Conservation (phyloP, 2,888 invertebrate genomes). For the Acheta domesticus region DNA sequence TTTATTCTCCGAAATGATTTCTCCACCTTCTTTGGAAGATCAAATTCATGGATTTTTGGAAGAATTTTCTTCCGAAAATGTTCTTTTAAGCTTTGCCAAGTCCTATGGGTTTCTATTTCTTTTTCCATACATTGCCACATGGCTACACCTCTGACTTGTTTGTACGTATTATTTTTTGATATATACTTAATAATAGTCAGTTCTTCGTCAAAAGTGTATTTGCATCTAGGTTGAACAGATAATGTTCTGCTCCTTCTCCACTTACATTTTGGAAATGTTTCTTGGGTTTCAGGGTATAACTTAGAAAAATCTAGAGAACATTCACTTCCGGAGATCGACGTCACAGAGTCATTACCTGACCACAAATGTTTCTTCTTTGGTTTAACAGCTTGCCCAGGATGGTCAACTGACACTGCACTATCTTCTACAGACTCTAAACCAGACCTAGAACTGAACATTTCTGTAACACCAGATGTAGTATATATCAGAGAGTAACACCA, state of each 20-base stretch:
- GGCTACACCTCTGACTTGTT: neutral
- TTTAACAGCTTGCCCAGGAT: neutral
- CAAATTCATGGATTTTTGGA: neutral
- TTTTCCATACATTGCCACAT: neutral
- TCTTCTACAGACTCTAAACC: no score
- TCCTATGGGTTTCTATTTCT: neutral
- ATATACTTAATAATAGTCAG: neutral
- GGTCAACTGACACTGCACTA: no score
- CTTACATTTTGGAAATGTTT: neutral
- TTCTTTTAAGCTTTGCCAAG: neutral
- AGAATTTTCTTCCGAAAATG: neutral
- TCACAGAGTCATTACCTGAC: neutral
- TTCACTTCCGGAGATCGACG: neutral
- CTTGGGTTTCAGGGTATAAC: neutral
- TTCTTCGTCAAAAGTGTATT: neutral
- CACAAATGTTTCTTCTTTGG: neutral
- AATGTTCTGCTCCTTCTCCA: neutral
- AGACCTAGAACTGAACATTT: neutral
- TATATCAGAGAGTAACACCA: no score
- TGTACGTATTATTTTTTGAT: neutral
- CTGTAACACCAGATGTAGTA: neutral
- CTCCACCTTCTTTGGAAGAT: neutral
- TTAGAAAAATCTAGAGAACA: neutral
- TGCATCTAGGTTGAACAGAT: neutral
- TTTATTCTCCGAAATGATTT: neutral